Evolutionary conservation across 2,113 vertebrate genomes (phyloP).

Genomic region (Cavia aperea): DNA sequence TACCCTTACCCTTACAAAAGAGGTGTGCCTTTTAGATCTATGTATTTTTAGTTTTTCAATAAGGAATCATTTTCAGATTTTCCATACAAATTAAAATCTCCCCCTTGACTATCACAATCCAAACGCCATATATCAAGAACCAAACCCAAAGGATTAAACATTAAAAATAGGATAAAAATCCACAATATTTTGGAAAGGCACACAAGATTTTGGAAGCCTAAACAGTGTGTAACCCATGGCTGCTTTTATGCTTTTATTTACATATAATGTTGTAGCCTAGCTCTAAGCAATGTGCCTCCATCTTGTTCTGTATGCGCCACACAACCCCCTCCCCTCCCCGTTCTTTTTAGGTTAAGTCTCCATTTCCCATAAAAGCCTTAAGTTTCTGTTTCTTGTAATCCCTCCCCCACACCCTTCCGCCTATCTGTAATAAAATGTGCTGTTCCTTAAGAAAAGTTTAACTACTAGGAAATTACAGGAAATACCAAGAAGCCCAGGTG

Average conservation of each 20-base stretch:
- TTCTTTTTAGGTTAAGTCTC: no score
- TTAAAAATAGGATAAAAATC: conserved; percentile 27
- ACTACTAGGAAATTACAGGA: no score
- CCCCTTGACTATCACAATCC: not conserved
- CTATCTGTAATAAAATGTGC: no score
- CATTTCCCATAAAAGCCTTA: no score
- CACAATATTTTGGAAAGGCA: conserved; percentile 18
- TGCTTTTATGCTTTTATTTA: not conserved
- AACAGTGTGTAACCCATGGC: not conserved
- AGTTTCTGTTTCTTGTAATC: no score
- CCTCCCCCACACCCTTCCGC: no score
- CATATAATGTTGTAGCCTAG: no score
- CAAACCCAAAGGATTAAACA: not conserved
- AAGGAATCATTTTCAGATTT: conserved; percentile 16
- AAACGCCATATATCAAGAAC: conserved; percentile 12
- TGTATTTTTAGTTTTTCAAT: conserved; percentile 30
- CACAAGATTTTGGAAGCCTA: not conserved
- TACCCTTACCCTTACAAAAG: not conserved
- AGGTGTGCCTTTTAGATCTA: not conserved
- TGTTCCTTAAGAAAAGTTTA: no score
- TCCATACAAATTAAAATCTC: conserved; percentile 34
- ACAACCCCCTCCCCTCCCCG: no score
- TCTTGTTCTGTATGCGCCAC: no score
- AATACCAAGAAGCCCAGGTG: no score
- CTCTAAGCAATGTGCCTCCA: no score